Conservation (phyloP, 2,797 vertebrate species). For the Erpetoichthys calabaricus region DNA sequence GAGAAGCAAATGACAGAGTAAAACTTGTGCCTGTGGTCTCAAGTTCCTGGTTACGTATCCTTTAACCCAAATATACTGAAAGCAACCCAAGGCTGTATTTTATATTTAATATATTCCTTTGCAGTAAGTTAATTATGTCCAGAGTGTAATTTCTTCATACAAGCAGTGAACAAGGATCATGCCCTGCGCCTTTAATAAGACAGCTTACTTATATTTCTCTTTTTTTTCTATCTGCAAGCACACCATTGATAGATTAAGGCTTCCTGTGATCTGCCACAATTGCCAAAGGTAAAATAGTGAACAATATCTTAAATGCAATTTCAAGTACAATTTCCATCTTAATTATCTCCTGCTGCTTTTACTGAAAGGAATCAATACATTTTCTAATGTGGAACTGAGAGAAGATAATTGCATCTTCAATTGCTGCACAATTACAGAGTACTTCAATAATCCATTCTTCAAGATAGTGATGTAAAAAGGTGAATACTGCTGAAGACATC, state of each 20-base stretch:
- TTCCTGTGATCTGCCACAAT: not conserved
- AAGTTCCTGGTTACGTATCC: no score
- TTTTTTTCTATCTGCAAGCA: not conserved
- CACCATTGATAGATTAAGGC: not conserved
- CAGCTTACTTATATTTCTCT: not conserved
- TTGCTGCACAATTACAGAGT: slow-evolving; percentile 1
- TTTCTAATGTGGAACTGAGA: slow-evolving; percentile 3
- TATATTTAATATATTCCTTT: not conserved
- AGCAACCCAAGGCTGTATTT: not conserved
- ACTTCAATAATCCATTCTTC: slow-evolving; percentile 4
- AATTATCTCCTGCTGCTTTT: slow-evolving; percentile 5
- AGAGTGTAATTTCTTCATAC: not conserved
- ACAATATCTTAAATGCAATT: slow-evolving; percentile 2
- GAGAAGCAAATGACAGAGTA: no score
- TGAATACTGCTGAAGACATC: not conserved
- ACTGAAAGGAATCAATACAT: slow-evolving; percentile 6
- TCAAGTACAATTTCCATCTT: slow-evolving; percentile 6
- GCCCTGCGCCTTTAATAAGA: not conserved
- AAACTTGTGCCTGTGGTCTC: no score
- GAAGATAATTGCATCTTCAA: slow-evolving; percentile 3
- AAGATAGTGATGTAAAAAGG: not conserved
- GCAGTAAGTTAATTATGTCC: not conserved
- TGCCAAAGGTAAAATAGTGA: not conserved
- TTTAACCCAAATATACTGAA: no score
- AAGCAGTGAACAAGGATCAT: not conserved